Evolutionary conservation across 2,888 invertebrate genomes (phyloP).

Genomic region (Folsomia candida): DNA sequence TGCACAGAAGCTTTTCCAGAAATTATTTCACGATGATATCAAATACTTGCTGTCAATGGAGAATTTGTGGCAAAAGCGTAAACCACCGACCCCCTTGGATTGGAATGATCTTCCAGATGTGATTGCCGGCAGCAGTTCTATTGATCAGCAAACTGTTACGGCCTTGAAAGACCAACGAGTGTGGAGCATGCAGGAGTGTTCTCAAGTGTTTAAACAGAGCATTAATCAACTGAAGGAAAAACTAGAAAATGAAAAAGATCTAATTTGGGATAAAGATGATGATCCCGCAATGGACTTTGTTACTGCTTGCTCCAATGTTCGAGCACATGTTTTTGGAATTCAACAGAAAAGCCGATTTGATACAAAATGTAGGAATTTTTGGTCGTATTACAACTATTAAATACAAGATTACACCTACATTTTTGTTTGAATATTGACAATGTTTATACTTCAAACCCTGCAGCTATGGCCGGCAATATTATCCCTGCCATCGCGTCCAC

Average conservation of each 20-base stretch:
- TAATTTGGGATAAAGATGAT: slow-evolving; percentile 98
- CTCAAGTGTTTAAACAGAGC: slow-evolving; percentile 67
- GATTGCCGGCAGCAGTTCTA: slow-evolving; percentile 60
- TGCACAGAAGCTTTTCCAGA: slow-evolving; percentile 79
- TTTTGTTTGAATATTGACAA: not conserved
- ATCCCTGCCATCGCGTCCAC: slow-evolving; percentile 99
- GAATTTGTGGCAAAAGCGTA: slow-evolving; percentile 89
- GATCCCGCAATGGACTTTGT: slow-evolving; percentile 92
- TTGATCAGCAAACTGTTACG: slow-evolving; percentile 55
- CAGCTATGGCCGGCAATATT: slow-evolving; percentile 98
- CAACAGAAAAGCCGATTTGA: slow-evolving; percentile 83
- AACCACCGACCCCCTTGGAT: slow-evolving; percentile 75
- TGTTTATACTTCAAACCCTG: slow-evolving; percentile 41
- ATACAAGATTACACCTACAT: not conserved
- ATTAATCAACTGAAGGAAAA: slow-evolving; percentile 64
- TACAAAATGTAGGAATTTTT: slow-evolving; percentile 73
- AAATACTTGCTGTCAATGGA: slow-evolving; percentile 90
- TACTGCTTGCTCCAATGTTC: slow-evolving; percentile 88
- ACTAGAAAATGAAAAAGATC: slow-evolving; percentile 61
- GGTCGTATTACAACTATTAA: not conserved
- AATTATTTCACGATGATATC: slow-evolving; percentile 92
- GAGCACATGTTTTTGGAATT: slow-evolving; percentile 87
- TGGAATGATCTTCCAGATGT: slow-evolving; percentile 64
- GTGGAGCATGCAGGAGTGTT: slow-evolving; percentile 77
- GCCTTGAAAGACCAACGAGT: slow-evolving; percentile 68